Conservation (phyloP, 2,797 vertebrate genomes). For the Sebastes miniatus region DNA sequence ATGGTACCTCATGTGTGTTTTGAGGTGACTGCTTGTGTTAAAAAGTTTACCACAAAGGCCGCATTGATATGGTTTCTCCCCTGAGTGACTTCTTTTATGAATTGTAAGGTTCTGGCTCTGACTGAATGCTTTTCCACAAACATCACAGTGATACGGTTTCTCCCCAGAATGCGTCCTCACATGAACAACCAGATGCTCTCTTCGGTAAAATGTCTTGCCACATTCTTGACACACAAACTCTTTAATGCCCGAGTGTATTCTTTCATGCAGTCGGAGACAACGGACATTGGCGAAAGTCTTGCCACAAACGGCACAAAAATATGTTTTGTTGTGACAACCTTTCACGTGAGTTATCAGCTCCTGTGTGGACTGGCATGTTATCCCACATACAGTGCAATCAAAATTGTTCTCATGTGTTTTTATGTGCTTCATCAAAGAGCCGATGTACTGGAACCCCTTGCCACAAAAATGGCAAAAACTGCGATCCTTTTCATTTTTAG, state of each 20-base stretch:
- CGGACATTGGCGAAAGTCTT: constrained; percentile 12
- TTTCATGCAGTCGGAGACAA: constrained; percentile 19
- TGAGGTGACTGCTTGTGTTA: constrained; percentile 28
- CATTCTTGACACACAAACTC: constrained; percentile 48
- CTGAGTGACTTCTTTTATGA: constrained; percentile 42
- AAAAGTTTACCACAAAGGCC: constrained; percentile 43
- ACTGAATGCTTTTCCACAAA: constrained; percentile 43
- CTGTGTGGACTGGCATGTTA: background rate
- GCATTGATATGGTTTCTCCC: constrained; percentile 43
- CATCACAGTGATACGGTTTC: constrained; percentile 52
- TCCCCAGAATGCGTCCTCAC: constrained; percentile 51
- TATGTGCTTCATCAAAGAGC: constrained; percentile 61
- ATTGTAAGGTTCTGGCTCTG: constrained; percentile 49
- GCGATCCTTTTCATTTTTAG: constrained; percentile 20
- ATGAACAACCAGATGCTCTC: constrained; percentile 30
- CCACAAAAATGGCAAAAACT: constrained; percentile 58
- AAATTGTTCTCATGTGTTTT: constrained; percentile 36
- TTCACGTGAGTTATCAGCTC: constrained; percentile 31
- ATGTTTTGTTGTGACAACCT: background rate
- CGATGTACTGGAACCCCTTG: constrained; percentile 44
- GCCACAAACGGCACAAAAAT: constrained; percentile 26
- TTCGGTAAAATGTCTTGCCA: constrained; percentile 26
- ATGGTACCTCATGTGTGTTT: constrained; percentile 51
- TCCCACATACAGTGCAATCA: constrained; percentile 21
- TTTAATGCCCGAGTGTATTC: background rate